Percentiles rank a stretch among this genome's conserved stretches.
Evolutionary conservation across 1,140 invertebrate genomes (phyloP).

Genomic region (Nephotettix cincticeps): DNA sequence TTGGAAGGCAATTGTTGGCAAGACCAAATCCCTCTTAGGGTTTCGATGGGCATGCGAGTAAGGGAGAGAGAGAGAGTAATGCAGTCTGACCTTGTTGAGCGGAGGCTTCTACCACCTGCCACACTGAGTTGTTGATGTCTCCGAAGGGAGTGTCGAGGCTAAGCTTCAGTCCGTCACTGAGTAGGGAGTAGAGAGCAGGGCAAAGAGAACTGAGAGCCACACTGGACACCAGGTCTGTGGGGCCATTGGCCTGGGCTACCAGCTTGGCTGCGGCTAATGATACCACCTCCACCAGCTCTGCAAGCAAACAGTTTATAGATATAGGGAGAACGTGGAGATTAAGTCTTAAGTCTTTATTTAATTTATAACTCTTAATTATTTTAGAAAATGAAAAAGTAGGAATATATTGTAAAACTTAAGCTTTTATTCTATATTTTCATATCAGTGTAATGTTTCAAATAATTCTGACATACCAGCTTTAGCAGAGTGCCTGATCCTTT

Average conservation of each 20-base stretch:
- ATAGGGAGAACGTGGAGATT: too few species aligned
- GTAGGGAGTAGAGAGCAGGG: slow-evolving; percentile 79
- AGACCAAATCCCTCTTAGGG: too few species aligned
- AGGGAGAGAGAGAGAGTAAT: background rate
- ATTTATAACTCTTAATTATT: too few species aligned
- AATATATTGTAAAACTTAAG: too few species aligned
- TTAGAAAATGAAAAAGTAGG: too few species aligned
- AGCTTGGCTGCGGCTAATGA: slow-evolving; percentile 66
- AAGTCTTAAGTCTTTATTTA: too few species aligned
- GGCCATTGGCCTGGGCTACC: slow-evolving; percentile 45
- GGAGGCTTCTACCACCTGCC: slow-evolving; percentile 86
- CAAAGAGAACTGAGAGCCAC: slow-evolving; percentile 72
- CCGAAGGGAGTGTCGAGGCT: slow-evolving; percentile 83
- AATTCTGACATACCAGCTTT: background rate
- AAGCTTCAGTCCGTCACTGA: slow-evolving; percentile 80
- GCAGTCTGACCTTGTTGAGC: slow-evolving; percentile 74
- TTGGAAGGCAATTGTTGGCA: too few species aligned
- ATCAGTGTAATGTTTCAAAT: too few species aligned
- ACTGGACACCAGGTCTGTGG: slow-evolving; percentile 58
- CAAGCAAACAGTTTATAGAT: slow-evolving; percentile 44
- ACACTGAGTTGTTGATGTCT: slow-evolving; percentile 81
- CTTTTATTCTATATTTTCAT: too few species aligned
- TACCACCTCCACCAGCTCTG: slow-evolving; percentile 63
- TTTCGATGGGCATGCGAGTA: too few species aligned
- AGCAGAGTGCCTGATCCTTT: background rate